Evolutionary conservation across 2,888 invertebrate genomes (phyloP), one percentile per base, ranked within the genome.

Genomic region (Ophion ventricosus): DNA sequence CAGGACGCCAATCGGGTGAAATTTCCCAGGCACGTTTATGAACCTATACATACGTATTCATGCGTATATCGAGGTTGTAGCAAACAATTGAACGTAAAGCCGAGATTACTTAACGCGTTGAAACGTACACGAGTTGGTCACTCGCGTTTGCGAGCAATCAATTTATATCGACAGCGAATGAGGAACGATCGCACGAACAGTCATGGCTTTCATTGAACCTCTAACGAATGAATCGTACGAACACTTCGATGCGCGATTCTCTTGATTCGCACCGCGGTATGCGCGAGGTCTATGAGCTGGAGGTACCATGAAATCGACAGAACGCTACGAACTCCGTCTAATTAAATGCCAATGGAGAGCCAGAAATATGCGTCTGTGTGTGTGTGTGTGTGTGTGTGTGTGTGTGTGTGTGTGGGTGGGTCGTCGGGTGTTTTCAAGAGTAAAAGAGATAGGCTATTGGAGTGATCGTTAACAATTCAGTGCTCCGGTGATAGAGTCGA

Each of bases 281-380:
- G 63, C 26, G 14, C 29, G 43, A 14, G 10, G 20, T 23, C 63
- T 49, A 49, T n/a, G n/a, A 49, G 20, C 56, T 14, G 56, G 26
- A 29, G 61, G 26, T 40, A n/a, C 79, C 66, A 66, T 80, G 64
- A 79, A 75, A 70, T 76, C 72, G 64, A 80, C 73, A 54, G 77
- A 70, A 80, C 75, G 74, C 66, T 49, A 61, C 69, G 75, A 83
- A 67, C 61, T 69, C 61, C 79, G 76, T 84, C 80, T 82, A 82
- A 86, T 86, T 86, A 86, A 86, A 84, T 82, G 81, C 84, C 85
- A 82, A 83, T 79, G 57, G 69, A 59, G 63, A 40, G 26, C 23
- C 59, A 26, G 67, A 77, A 57, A 72, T 57, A 26, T 56, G 11
- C 29, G 57, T 40, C 11, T 43, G 2, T 14, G 26, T 23, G 40